Percentiles rank a stretch among this genome's conserved stretches.
Evolutionary conservation across 2,888 invertebrate species (phyloP).

Genomic region (Chrysodeixis includens): DNA sequence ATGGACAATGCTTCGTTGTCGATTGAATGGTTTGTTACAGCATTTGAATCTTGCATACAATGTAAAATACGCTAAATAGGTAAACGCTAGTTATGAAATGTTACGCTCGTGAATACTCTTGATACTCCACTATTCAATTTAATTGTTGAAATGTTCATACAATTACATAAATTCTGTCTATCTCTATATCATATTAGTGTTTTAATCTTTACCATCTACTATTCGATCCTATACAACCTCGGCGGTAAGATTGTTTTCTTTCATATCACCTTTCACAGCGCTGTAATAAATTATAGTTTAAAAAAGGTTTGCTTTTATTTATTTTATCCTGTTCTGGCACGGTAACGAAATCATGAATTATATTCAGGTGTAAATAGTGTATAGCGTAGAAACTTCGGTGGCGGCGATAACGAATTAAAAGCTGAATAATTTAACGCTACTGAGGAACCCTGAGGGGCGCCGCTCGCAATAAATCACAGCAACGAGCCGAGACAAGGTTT

Average conservation of each 20-base stretch:
- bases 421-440: constrained; percentile 87
- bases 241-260: constrained; percentile 3
- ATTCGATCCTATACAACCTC: neutral
- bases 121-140: neutral
- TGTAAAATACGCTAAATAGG: neutral
- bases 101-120: neutral
- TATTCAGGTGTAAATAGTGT: constrained; percentile 84
- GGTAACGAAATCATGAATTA: constrained; percentile 78
- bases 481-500: constrained; percentile 81
- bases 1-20: neutral
- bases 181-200: neutral
- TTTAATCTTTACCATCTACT: no score
- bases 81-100: neutral
- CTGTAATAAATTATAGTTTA: constrained; percentile 23
- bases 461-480: constrained; percentile 83
- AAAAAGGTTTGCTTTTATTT: constrained; percentile 33
- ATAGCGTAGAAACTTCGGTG: constrained; percentile 80
- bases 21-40: neutral
- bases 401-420: constrained; percentile 88
- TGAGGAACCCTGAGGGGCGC: constrained; percentile 72
- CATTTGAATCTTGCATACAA: constrained; percentile 2
- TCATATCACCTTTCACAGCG: constrained; percentile 7
- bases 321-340: constrained; percentile 55
- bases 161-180: neutral
- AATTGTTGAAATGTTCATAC: neutral